phyloP scores from a whole-genome alignment of 2,888 invertebrate genomes.

The Rotaria sp. region DNA sequence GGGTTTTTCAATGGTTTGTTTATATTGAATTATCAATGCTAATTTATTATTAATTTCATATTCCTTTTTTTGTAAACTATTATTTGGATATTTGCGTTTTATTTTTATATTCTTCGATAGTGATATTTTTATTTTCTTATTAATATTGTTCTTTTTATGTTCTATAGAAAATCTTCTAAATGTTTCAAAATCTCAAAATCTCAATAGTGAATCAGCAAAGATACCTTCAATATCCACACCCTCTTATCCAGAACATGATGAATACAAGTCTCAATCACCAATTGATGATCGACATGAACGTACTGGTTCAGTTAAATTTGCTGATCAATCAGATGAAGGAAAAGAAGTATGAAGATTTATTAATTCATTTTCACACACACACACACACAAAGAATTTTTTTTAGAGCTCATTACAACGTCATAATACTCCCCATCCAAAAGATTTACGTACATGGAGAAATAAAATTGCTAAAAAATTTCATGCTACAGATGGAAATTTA shows the following conservation, averaged over 20 bases:
- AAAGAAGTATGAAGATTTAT: background rate
- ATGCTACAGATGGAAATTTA: background rate
- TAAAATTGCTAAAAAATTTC: conserved; percentile 12
- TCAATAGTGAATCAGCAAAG: background rate
- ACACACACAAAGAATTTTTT: no score
- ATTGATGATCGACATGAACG: conserved; percentile 26
- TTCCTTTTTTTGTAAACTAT: no score
- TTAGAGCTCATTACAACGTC: conserved; percentile 60
- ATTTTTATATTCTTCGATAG: no score
- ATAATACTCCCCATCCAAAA: conserved; percentile 93
- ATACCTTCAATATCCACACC: background rate
- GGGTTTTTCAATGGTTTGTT: background rate
- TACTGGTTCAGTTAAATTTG: conserved; percentile 19
- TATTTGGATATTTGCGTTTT: no score
- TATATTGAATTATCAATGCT: background rate
- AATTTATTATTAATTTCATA: background rate
- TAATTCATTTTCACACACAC: no score
- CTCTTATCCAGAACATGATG: background rate
- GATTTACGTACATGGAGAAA: conserved; percentile 58
- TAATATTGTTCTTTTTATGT: no score
- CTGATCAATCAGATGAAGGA: background rate
- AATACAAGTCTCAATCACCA: background rate
- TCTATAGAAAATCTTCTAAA: conserved; percentile 3
- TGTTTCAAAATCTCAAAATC: background rate
- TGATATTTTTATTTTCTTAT: background rate